Conservation (phyloP, 2,888 invertebrate genomes). For the Chalcosyrphus nemorum region DNA sequence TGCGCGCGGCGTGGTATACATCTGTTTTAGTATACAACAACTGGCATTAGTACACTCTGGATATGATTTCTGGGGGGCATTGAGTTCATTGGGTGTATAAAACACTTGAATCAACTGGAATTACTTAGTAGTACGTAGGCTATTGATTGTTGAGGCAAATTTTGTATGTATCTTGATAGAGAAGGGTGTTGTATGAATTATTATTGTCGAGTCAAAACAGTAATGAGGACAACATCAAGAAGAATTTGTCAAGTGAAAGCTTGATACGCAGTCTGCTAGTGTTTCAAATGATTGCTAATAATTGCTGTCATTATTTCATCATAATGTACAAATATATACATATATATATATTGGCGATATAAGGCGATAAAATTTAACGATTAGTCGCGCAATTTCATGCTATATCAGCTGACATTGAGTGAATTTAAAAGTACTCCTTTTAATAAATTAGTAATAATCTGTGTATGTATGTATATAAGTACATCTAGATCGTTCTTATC, state of each 20-base stretch:
- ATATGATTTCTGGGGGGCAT: slow-evolving; percentile 61
- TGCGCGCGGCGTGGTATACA: slow-evolving; percentile 25
- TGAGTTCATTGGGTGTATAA: slow-evolving; percentile 57
- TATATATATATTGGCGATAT: too few relatives aligned
- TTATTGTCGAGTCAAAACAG: too few relatives aligned
- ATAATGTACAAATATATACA: too few relatives aligned
- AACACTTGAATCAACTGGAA: slow-evolving; percentile 54
- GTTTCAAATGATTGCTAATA: neutral
- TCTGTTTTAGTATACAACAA: slow-evolving; percentile 53
- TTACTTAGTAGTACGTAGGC: slow-evolving; percentile 4
- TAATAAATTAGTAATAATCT: neutral
- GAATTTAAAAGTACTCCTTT: neutral
- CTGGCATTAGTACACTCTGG: slow-evolving; percentile 22
- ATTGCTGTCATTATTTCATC: neutral
- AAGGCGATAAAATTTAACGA: neutral
- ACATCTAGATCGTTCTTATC: neutral
- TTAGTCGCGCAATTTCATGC: neutral
- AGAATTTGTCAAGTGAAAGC: neutral
- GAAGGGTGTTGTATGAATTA: neutral
- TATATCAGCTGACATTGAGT: too few relatives aligned
- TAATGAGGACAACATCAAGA: neutral
- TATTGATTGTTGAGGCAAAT: slow-evolving; percentile 1
- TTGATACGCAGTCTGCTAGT: neutral
- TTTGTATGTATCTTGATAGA: neutral
- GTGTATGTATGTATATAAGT: neutral